Evolutionary conservation across 2,113 vertebrate species (phyloP).

Genomic region (Entelurus aequoreus): DNA sequence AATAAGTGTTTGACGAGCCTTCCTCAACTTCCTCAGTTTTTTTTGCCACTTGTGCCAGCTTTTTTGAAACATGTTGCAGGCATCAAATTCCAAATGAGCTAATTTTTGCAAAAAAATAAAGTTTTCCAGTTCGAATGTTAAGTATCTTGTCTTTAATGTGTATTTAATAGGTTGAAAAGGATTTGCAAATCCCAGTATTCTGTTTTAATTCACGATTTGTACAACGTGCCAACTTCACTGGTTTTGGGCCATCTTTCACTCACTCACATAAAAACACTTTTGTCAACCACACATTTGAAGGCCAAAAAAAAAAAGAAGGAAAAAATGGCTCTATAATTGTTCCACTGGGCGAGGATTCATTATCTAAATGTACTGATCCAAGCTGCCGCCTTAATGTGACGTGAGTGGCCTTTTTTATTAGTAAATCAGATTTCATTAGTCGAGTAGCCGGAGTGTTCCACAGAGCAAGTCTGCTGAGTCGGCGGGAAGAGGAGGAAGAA

Average conservation of each 20-base stretch:
- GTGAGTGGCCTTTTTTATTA: slow-evolving; percentile 42
- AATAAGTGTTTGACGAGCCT: no score
- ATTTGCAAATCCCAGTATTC: no score
- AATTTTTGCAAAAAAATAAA: no score
- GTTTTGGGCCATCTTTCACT: slow-evolving; percentile 8
- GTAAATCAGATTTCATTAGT: slow-evolving; percentile 59
- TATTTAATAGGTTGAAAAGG: no score
- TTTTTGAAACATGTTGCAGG: no score
- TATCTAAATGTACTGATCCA: slow-evolving; percentile 48
- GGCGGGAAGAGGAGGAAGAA: slow-evolving; percentile 12
- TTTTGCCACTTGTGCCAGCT: no score
- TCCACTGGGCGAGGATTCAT: slow-evolving; percentile 34
- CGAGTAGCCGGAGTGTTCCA: slow-evolving; percentile 30
- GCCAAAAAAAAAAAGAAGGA: not conserved
- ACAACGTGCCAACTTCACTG: no score
- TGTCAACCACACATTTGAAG: not conserved
- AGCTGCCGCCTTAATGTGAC: slow-evolving; percentile 45
- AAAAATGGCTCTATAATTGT: not conserved
- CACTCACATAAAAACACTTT: not conserved
- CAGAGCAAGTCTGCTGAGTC: slow-evolving; percentile 47
- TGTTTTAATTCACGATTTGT: no score
- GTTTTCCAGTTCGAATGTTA: no score
- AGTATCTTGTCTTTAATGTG: no score
- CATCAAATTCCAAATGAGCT: no score
- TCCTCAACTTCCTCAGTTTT: no score